Base-by-base conservation (phyloP, 23 tunicate genomes). In the Aplidium turbinatum region DNA sequence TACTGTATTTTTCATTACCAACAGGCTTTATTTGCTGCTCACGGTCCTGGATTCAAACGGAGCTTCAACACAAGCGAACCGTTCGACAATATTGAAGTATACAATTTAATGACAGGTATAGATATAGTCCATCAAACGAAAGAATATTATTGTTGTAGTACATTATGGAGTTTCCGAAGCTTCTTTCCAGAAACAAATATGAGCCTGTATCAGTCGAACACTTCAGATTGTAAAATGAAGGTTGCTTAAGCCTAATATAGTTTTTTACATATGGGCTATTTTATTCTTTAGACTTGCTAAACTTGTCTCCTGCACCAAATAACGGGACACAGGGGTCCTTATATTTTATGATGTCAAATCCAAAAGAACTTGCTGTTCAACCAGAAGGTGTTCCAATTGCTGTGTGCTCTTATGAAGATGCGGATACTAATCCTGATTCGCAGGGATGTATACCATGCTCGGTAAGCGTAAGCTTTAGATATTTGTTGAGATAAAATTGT, bases 91-190 rank as follows among this genome's bases (percentile, higher is more conserved):
- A 66, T 76, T 26, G 83, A 84, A 68, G 72, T 84, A 26, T 84
- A 84, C 53, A 84, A 76, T 40, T 31, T 84, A n/a, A 65, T 84
- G 35, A 42, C 90, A 35, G 90, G 90, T 83, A 42, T 68, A n/a
- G 5, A 16, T n/a, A n/a, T n/a, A n/a, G n/a, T n/a, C n/a, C n/a
- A n/a, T n/a, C n/a, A n/a, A n/a, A n/a, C n/a, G n/a, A n/a, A n/a
- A n/a, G n/a, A n/a, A n/a, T n/a, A n/a, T n/a, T n/a, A n/a, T n/a
- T n/a, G n/a, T n/a, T n/a, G n/a, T n/a, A n/a, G n/a, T n/a, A n/a
- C n/a, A n/a, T n/a, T n/a, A n/a, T n/a, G n/a, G n/a, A n/a, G n/a
- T n/a, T n/a, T n/a, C n/a, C 0, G 5, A 35, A 33, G 6, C 24
- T 20, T 0, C 21, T 33, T 67, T 7, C 23, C n/a, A n/a, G n/a